A percentile compares a stretch with the other conserved stretches of the same genome.
phyloP scores from a whole-genome alignment of 2,888 invertebrate species.

The Pomacea canaliculata region DNA sequence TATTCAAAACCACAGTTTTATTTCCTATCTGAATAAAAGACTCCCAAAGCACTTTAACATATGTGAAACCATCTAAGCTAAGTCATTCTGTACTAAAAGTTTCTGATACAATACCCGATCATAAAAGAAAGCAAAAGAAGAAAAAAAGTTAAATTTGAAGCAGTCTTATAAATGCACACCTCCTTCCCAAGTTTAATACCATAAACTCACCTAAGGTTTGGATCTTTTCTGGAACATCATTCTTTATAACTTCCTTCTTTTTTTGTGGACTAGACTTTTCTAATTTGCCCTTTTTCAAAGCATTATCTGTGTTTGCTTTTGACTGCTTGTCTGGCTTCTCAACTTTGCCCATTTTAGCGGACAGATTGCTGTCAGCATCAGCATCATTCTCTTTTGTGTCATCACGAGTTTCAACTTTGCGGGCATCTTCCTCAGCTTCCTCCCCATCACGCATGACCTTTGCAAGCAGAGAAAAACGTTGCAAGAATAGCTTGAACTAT shows the following conservation, averaged over 20 bases:
- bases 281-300: constrained; percentile 8
- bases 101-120: too few relatives aligned
- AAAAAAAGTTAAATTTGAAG: too few relatives aligned
- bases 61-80: too few relatives aligned
- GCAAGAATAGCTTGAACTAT: background rate
- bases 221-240: too few relatives aligned
- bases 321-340: background rate
- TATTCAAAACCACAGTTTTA: too few relatives aligned
- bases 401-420: constrained; percentile 8
- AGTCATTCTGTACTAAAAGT: too few relatives aligned
- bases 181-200: too few relatives aligned
- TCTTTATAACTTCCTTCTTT: background rate
- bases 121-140: too few relatives aligned
- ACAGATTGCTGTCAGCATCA: constrained; percentile 9
- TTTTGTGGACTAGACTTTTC: constrained; percentile 7
- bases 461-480: background rate
- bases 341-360: background rate
- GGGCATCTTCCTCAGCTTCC: constrained; percentile 23
- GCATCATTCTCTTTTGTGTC: background rate
- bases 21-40: too few relatives aligned
- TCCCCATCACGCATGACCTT: constrained; percentile 32
- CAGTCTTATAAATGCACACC: too few relatives aligned
- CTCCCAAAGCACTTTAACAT: too few relatives aligned
- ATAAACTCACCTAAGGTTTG: too few relatives aligned
- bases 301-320: constrained; percentile 18